phyloP scores from a whole-genome alignment of 2,888 invertebrate genomes.

The Calameuta idolon region DNA sequence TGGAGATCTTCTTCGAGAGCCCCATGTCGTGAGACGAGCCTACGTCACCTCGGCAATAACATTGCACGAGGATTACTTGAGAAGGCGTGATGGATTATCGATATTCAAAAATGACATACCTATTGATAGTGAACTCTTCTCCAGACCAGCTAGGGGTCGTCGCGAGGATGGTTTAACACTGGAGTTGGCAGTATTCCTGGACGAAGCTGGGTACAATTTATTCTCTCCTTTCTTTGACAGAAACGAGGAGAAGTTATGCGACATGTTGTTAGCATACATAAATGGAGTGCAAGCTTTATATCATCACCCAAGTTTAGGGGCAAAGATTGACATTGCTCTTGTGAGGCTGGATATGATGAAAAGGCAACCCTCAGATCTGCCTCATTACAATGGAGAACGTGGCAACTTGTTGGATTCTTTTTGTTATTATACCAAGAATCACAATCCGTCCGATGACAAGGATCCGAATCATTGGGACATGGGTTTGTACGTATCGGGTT shows the following conservation, averaged over 20 bases:
- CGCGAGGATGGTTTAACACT: slow-evolving; percentile 69
- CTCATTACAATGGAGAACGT: slow-evolving; percentile 76
- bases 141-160: slow-evolving; percentile 23
- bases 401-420: slow-evolving; percentile 79
- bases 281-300: slow-evolving; percentile 86
- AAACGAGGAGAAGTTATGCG: slow-evolving; percentile 75
- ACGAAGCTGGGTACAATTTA: slow-evolving; percentile 78
- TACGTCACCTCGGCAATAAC: slow-evolving; percentile 63
- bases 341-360: slow-evolving; percentile 80
- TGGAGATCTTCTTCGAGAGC: slow-evolving; percentile 61
- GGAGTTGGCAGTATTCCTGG: slow-evolving; percentile 81
- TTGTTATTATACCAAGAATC: slow-evolving; percentile 76
- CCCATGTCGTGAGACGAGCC: slow-evolving; percentile 74
- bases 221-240: slow-evolving; percentile 77
- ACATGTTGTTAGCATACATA: slow-evolving; percentile 83
- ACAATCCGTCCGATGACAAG: slow-evolving; percentile 76
- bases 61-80: slow-evolving; percentile 14
- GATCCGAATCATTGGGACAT: slow-evolving; percentile 85
- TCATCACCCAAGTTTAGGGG: slow-evolving; percentile 79
- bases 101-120: slow-evolving; percentile 29
- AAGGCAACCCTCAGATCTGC: slow-evolving; percentile 73
- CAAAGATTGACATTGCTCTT: slow-evolving; percentile 75
- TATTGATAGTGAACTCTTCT: slow-evolving; percentile 18
- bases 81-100: slow-evolving; percentile 16
- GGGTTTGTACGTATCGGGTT: slow-evolving; percentile 81